These are phyloP conservation scores for Heliothis subflexa DNA, from an alignment of 1,140 invertebrate species.

Conservation along the genomic window DNA sequence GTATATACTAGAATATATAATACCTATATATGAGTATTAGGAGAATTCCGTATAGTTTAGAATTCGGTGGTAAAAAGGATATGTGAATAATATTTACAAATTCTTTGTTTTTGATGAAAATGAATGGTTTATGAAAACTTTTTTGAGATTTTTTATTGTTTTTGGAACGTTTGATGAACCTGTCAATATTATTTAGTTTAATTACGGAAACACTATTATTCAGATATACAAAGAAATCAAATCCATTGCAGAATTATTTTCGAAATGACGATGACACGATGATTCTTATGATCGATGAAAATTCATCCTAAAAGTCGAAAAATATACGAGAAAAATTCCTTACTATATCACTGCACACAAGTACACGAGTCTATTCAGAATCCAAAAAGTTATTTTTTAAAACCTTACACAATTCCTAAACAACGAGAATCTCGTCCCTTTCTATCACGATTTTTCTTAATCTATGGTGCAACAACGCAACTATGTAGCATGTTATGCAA, in stretches of 20 bases:
- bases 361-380: slow-evolving; percentile 27
- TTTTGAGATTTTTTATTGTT: background rate
- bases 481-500: background rate
- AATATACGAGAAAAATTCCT: slow-evolving; percentile 42
- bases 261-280: background rate
- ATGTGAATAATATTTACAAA: slow-evolving; percentile 55
- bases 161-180: background rate
- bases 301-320: slow-evolving; percentile 31
- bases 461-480: slow-evolving; percentile 9
- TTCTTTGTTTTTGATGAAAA: slow-evolving; percentile 23
- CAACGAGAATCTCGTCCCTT: slow-evolving; percentile 30
- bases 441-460: slow-evolving; percentile 27
- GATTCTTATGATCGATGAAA: slow-evolving; percentile 16
- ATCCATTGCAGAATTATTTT: background rate
- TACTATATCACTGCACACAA: slow-evolving; percentile 37
- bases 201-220: too few species aligned
- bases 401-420: slow-evolving; percentile 41
- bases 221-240: background rate
- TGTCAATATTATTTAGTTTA: too few species aligned
- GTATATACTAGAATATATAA: slow-evolving; percentile 39
- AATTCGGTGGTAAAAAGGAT: slow-evolving; percentile 64
- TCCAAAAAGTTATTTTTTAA: slow-evolving; percentile 16
- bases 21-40: slow-evolving; percentile 46
- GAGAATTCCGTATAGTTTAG: slow-evolving; percentile 45
- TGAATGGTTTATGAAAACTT: background rate